Percentiles rank a stretch among this genome's conserved stretches.
These are phyloP conservation scores for Bos javanicus DNA, from an alignment of 2,113 vertebrate genomes.

Conservation along the genomic window DNA sequence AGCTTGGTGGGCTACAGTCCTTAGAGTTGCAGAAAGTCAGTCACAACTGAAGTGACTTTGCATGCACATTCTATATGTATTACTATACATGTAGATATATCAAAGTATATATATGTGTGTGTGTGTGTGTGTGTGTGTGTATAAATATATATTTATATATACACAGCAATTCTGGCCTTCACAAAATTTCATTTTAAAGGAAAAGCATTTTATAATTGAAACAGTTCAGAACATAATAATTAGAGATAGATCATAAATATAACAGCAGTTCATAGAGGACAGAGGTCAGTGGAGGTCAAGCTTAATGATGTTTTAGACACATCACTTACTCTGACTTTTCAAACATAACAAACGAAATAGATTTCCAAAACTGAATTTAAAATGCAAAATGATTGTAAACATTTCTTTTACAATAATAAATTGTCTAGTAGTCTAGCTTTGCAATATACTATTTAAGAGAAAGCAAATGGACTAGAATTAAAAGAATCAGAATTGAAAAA, in stretches of 20 bases:
- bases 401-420: not conserved
- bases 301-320: not conserved
- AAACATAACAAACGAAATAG: not conserved
- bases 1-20: not conserved
- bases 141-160: not conserved
- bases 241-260: not conserved
- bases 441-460: not conserved
- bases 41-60: not conserved
- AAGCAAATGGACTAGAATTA: not conserved
- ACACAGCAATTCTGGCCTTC: not conserved
- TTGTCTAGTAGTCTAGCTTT: not conserved
- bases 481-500: not conserved
- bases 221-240: not conserved
- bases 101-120: not conserved
- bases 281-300: not conserved
- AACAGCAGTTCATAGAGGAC: not conserved
- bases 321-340: not conserved
- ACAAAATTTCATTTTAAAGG: not conserved
- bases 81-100: not conserved
- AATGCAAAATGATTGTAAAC: not conserved
- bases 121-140: rapidly evolving
- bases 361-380: not conserved
- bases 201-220: not conserved
- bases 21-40: not conserved
- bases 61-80: not conserved